Evolutionary conservation across 2,113 vertebrate species (phyloP), one percentile per base, ranked within the genome.

Genomic region (Bubo scandiacus): DNA sequence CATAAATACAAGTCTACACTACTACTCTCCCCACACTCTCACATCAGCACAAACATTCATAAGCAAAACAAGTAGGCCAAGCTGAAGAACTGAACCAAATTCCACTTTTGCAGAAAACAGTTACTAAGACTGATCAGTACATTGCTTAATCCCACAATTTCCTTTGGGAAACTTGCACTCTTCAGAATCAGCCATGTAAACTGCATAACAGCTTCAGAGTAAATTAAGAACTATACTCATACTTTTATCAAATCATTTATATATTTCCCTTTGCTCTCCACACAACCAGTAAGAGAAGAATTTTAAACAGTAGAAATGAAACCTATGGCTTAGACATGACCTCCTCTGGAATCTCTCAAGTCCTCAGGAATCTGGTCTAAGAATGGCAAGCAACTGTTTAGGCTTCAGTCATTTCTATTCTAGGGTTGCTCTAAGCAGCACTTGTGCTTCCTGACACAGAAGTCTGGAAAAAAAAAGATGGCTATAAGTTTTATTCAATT

Each of bases 321-420:
- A 67, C 26, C 63, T 90, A 54, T 57, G 45, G 58, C 49, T 90
- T 81, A 61, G 20, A 40, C 40, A 75, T 77, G 49, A 91, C 57
- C 77, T 75, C 52, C 19, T 75, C 72, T 79, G 91, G 86, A 95
- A 96, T 94, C 88, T 94, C 90, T n/a, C 57, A 79, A 27, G 68
- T 91, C 90, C 65, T 87, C 83, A 90, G 74, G 77, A 96, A 94
- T 96, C 88, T 79, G 36, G 21, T 67, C 91, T 89, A 95, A 91
- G 94, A 96, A 96, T 54, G 86, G 77, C 72, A 84, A 93, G 66
- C 95, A 96, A 97, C 90, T 96, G 92, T 93, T 96, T 58, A 68
- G 83, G 81, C 80, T 96, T 92, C 95, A 94, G 92, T 72, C 72
- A 89, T 72, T 94, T 95, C 95, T 97, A 96, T 96, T 96, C 95